Conservation (phyloP, 2,113 vertebrate species). For the Aegotheles bennettii region DNA sequence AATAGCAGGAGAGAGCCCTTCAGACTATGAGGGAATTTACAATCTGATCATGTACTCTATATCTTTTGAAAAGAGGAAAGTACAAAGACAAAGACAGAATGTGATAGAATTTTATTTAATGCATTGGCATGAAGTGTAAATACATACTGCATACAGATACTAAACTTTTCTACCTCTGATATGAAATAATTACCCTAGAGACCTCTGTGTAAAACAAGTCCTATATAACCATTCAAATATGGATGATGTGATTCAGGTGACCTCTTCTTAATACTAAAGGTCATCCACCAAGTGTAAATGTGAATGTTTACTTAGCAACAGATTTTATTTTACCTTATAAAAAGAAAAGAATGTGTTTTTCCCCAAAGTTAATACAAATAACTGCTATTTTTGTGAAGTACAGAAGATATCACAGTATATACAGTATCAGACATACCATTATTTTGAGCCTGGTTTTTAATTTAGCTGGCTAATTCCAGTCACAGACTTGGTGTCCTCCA, state of each 20-base stretch:
- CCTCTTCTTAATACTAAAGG: constrained; percentile 39
- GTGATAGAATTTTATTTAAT: constrained; percentile 44
- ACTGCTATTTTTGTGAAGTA: not conserved
- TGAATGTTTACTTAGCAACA: constrained; percentile 35
- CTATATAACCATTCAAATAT: constrained; percentile 45
- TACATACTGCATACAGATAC: constrained; percentile 43
- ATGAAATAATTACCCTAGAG: constrained; percentile 56
- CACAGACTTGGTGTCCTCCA: not conserved
- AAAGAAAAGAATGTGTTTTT: not conserved
- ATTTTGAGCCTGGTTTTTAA: not conserved
- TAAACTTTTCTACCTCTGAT: constrained; percentile 8
- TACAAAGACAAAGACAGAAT: constrained; percentile 21
- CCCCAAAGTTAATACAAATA: not conserved
- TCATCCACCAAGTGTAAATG: constrained; percentile 30
- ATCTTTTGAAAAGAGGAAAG: constrained; percentile 14
- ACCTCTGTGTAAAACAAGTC: constrained; percentile 55
- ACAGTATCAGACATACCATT: not conserved
- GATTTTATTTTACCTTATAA: not conserved
- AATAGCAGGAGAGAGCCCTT: not conserved
- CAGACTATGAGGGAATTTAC: not conserved
- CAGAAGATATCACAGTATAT: not conserved
- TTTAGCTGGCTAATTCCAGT: not conserved
- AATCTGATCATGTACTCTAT: not conserved
- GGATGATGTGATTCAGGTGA: constrained; percentile 37
- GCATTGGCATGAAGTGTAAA: constrained; percentile 48